Evolutionary conservation across 2,113 vertebrate species (phyloP).

Genomic region (Nerophis lumbriciformis): DNA sequence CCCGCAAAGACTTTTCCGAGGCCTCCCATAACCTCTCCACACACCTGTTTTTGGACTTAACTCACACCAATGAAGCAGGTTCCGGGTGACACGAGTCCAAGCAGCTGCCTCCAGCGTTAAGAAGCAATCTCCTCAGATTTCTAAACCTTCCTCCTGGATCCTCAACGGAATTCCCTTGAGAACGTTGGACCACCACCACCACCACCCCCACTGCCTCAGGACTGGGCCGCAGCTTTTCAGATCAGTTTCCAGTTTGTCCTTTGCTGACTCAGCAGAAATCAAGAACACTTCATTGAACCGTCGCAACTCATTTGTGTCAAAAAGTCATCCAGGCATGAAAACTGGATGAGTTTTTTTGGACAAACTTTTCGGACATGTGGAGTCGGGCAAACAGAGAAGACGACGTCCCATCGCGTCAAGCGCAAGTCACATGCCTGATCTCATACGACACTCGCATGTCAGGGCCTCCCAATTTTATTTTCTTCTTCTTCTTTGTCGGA

Average conservation of each 20-base stretch:
- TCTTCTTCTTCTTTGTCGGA: too few species aligned
- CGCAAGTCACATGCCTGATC: background rate
- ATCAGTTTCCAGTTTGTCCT: background rate
- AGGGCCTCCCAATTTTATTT: background rate
- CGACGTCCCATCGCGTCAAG: background rate
- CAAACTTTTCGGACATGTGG: too few species aligned
- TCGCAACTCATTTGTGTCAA: background rate
- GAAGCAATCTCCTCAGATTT: background rate
- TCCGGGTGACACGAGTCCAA: background rate
- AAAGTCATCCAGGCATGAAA: background rate
- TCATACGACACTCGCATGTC: background rate
- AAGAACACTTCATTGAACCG: slow-evolving; percentile 12
- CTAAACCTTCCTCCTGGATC: background rate
- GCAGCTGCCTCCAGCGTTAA: background rate
- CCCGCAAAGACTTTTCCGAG: background rate
- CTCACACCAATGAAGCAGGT: background rate
- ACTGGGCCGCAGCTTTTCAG: background rate
- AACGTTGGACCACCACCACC: background rate
- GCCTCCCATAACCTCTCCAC: background rate
- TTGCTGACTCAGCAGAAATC: slow-evolving; percentile 6
- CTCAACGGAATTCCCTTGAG: background rate
- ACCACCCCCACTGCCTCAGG: background rate
- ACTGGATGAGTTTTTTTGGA: background rate
- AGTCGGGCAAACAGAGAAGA: too few species aligned
- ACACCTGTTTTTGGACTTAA: background rate